Evolutionary conservation across 2,113 vertebrate genomes (phyloP).

Genomic region (Brachypodius melanocephalos): DNA sequence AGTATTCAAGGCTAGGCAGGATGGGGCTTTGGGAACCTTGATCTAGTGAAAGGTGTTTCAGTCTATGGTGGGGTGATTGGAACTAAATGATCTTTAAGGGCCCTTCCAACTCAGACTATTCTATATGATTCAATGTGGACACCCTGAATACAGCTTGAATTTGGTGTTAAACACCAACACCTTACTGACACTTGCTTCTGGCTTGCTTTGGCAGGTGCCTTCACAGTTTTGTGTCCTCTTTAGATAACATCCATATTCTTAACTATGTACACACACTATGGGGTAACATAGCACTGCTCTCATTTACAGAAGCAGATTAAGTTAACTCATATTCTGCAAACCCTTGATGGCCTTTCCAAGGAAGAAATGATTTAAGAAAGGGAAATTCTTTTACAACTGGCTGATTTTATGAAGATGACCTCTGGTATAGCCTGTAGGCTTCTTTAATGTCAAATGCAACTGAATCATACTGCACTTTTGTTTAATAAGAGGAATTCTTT

Average conservation of each 20-base stretch:
- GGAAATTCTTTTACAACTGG: neutral
- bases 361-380: neutral
- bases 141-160: neutral
- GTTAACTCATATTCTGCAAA: neutral
- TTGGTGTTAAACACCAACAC: neutral
- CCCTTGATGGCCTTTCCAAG: neutral
- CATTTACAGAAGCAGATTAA: neutral
- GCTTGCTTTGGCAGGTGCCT: neutral
- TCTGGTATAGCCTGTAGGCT: neutral
- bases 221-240: neutral
- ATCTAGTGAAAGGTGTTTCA: neutral
- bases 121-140: neutral
- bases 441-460: neutral
- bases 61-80: fast-evolving
- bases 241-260: neutral
- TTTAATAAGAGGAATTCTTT: neutral
- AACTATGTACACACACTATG: neutral
- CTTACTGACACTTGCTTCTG: neutral
- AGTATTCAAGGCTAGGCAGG: neutral
- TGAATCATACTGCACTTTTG: neutral
- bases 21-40: neutral
- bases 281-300: neutral
- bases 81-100: neutral
- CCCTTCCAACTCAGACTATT: neutral
- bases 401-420: neutral